Evolutionary conservation across 2,797 vertebrate genomes (phyloP), one percentile per base, ranked within the genome.

Genomic region (Semotilus atromaculatus): DNA sequence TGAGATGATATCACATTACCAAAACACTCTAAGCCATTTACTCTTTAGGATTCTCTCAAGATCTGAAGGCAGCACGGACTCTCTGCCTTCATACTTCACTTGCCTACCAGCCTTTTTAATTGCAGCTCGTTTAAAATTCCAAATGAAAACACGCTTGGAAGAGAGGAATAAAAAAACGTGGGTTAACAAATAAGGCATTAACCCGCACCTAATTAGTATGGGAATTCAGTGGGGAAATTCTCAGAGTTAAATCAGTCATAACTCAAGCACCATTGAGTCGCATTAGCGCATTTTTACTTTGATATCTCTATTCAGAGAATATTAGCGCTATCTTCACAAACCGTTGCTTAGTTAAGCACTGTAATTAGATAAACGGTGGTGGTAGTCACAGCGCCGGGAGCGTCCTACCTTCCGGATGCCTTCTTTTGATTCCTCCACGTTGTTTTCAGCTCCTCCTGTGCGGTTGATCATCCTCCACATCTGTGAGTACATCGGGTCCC

Each of bases 391-490:
- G 53, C 1, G 45, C 31, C 60, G 2, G 14, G 40, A 82, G 55
- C 43, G 88, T 62, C 53, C 19, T 96, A 99, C 98, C 98, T 98
- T 99, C 66, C 97, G 96, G 84, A 99, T 95, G 90, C 97, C 98
- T 85, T 98, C 97, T 0, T 96, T 95, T 0, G 98, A 99, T 88
- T 99, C 97, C 86, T 98, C 94, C 3, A 99, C 97, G 0, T 98
- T 99, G 94, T 98, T 99, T 82, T 99, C 97, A 0, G 96, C 96
- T 74, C 97, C 97, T 2, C 98, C 98, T 31, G 96, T 99, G 83
- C 96, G 94, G 92, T 97, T 99, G 87, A 99, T 99, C 98, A 99
- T 99, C 66, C 97, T 91, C 98, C 98, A 99, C 97, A 99, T 97
- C 91, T 99, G 98, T 66, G 97, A 95, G 90, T 99, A 99, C 97